phyloP scores from a whole-genome alignment of 2,113 vertebrate species.

The Vombatus ursinus region DNA sequence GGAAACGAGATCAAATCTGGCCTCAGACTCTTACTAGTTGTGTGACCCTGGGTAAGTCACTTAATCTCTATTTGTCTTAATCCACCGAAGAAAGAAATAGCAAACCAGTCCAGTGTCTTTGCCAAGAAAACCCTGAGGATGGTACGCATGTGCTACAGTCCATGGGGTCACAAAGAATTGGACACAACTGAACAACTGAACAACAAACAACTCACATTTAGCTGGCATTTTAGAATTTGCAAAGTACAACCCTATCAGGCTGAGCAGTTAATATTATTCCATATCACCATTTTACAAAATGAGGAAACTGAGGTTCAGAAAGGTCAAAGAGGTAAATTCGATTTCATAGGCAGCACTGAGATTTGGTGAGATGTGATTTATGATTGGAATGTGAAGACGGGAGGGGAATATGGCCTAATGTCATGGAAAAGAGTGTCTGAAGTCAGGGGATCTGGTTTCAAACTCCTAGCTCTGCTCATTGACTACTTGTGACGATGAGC shows the following conservation, averaged over 20 bases:
- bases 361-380: not conserved
- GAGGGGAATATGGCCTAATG: no score
- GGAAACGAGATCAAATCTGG: no score
- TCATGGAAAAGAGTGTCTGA: no score
- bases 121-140: no score
- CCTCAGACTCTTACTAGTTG: not conserved
- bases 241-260: not conserved
- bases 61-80: not conserved
- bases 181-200: no score
- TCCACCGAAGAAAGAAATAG: not conserved
- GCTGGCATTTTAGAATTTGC: not conserved
- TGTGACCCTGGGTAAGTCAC: not conserved
- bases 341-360: not conserved
- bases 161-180: no score
- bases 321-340: not conserved
- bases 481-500: no score
- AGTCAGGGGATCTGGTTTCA: no score
- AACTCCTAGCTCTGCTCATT: no score
- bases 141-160: no score
- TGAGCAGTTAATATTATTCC: not conserved
- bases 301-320: conserved; percentile 1
- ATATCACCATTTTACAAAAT: not conserved
- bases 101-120: not conserved
- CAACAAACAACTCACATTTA: not conserved
- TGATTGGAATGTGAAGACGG: not conserved